Conservation (phyloP, 2,113 vertebrate species). For the Vimba vimba region DNA sequence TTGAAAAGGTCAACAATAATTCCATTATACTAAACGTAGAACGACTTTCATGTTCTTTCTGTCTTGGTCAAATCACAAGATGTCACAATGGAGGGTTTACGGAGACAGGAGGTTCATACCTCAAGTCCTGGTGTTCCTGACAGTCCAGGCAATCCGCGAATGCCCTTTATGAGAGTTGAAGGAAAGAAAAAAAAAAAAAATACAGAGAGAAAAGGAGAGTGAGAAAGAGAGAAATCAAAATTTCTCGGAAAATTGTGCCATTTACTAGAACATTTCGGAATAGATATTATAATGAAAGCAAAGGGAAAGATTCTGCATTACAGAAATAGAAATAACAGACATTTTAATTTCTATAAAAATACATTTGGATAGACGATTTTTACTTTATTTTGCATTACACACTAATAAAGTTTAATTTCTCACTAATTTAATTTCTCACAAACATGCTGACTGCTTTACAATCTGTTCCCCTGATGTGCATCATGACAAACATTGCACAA, state of each 20-base stretch:
- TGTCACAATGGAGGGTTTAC: neutral
- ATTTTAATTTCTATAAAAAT: too few species aligned
- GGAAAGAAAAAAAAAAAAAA: neutral
- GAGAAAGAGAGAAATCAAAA: neutral
- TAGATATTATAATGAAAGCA: neutral
- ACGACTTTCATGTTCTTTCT: neutral
- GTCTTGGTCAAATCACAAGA: neutral
- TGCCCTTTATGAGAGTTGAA: slow-evolving; percentile 81
- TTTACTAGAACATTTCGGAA: neutral
- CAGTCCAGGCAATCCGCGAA: slow-evolving; percentile 79
- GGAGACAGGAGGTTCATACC: slow-evolving; percentile 68
- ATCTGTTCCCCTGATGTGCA: neutral
- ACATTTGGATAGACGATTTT: too few species aligned
- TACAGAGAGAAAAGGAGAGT: neutral
- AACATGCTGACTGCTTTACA: too few species aligned
- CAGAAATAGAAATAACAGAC: neutral
- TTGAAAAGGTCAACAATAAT: neutral
- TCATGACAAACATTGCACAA: neutral
- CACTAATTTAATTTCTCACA: too few species aligned
- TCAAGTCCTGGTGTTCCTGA: slow-evolving; percentile 83
- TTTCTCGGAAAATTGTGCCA: neutral
- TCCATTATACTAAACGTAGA: neutral
- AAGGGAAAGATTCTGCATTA: too few species aligned
- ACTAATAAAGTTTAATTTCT: too few species aligned
- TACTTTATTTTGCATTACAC: too few species aligned